These are phyloP conservation scores for Barbus barbus DNA, from an alignment of 2,113 vertebrate genomes.

Conservation along the genomic window DNA sequence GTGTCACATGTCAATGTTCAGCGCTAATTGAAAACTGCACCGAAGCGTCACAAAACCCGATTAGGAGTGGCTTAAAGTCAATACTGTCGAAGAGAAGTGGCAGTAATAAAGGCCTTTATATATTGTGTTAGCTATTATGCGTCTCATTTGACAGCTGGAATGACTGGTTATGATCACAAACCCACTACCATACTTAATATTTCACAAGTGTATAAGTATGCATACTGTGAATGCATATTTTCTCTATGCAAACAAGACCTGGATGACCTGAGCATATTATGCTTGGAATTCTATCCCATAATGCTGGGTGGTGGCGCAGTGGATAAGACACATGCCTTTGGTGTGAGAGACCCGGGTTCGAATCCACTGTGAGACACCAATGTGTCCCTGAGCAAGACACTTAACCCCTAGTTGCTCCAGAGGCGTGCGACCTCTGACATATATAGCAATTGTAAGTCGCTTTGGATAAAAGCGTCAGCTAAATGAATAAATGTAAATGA, in stretches of 20 bases:
- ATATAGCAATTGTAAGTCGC: too few relatives aligned
- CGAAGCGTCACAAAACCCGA: conserved; percentile 21
- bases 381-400: too few relatives aligned
- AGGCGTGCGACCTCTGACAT: too few relatives aligned
- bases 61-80: conserved; percentile 29
- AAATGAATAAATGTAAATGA: too few relatives aligned
- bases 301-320: too few relatives aligned
- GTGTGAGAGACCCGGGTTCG: too few relatives aligned
- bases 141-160: conserved; percentile 3
- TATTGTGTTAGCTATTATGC: conserved; percentile 2
- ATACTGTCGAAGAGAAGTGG: neutral
- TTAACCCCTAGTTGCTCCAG: too few relatives aligned
- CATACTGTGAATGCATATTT: neutral
- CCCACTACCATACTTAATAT: neutral
- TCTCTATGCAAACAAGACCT: neutral
- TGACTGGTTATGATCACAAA: neutral
- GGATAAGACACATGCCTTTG: too few relatives aligned
- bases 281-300: neutral
- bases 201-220: neutral
- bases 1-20: conserved; percentile 22
- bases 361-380: too few relatives aligned
- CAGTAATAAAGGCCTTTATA: neutral
- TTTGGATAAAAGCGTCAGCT: too few relatives aligned
- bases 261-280: neutral
- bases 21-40: conserved; percentile 13